Percentiles rank a stretch among this genome's conserved stretches.
Conservation (phyloP, 2,113 vertebrate species). For the Daboia siamensis region DNA sequence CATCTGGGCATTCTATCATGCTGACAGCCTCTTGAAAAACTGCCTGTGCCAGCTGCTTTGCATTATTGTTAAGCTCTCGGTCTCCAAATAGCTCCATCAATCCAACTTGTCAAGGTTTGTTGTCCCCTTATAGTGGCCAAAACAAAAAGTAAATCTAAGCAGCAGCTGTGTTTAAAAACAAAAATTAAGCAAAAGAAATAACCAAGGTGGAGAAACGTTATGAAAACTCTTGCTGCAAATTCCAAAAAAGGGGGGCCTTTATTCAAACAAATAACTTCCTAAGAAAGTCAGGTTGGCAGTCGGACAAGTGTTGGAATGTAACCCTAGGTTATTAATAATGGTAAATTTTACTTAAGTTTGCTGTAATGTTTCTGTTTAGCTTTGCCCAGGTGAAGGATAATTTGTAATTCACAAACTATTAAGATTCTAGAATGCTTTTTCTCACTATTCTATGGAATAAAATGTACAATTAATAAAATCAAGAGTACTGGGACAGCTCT, state of each 20-base stretch:
- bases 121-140: conserved; percentile 42
- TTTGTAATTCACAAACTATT: conserved; percentile 8
- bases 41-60: conserved; percentile 52
- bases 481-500: not conserved
- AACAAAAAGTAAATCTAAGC: conserved; percentile 37
- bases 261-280: conserved; percentile 26
- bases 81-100: conserved; percentile 53
- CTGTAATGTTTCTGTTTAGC: not conserved
- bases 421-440: not conserved
- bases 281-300: conserved; percentile 10
- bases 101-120: conserved; percentile 50
- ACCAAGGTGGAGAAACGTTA: not conserved
- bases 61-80: conserved; percentile 48
- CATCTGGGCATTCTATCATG: conserved; percentile 45
- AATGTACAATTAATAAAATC: not conserved
- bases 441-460: not conserved
- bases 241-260: not conserved
- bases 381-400: not conserved
- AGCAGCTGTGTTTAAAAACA: conserved; percentile 28
- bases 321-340: conserved; percentile 2
- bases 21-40: conserved; percentile 49
- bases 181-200: not conserved
- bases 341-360: conserved; percentile 9
- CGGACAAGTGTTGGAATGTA: not conserved
- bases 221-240: not conserved